Evolutionary conservation across 1,140 invertebrate species (phyloP).

Genomic region (Drosophila baimaii): DNA sequence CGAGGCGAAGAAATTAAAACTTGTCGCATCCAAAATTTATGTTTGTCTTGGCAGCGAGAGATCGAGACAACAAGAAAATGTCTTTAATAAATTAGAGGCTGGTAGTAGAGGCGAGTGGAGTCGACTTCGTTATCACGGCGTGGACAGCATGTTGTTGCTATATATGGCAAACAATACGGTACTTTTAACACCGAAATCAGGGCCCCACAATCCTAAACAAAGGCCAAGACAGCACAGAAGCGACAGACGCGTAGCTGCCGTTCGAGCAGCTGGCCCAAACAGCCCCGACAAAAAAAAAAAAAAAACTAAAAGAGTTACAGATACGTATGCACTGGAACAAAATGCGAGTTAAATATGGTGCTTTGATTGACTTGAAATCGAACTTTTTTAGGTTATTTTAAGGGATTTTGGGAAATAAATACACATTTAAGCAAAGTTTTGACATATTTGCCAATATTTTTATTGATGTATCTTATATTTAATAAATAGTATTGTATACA

Average conservation of each 20-base stretch:
- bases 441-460: background rate
- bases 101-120: slow-evolving; percentile 20
- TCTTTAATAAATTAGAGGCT: slow-evolving; percentile 77
- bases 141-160: slow-evolving; percentile 56
- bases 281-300: slow-evolving; percentile 18
- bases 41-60: slow-evolving; percentile 59
- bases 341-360: background rate
- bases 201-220: slow-evolving; percentile 60
- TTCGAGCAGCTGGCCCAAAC: slow-evolving; percentile 75
- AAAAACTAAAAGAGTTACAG: slow-evolving; percentile 25
- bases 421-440: background rate
- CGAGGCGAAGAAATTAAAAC: slow-evolving; percentile 69
- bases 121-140: slow-evolving; percentile 54
- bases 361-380: background rate
- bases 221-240: slow-evolving; percentile 80
- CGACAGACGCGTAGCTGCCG: slow-evolving; percentile 76
- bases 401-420: background rate
- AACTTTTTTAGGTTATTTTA: background rate
- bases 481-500: background rate
- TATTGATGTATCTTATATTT: too few relatives aligned
- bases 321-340: slow-evolving; percentile 1
- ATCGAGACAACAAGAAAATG: slow-evolving; percentile 39
- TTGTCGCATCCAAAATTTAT: slow-evolving; percentile 73
- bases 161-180: slow-evolving; percentile 82
- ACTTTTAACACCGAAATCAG: slow-evolving; percentile 80